Evolutionary conservation across 37 sponge, comb jelly and placozoan genomes (phyloP), one percentile per base, ranked within the genome.

Genomic region (Haliclona indistincta): DNA sequence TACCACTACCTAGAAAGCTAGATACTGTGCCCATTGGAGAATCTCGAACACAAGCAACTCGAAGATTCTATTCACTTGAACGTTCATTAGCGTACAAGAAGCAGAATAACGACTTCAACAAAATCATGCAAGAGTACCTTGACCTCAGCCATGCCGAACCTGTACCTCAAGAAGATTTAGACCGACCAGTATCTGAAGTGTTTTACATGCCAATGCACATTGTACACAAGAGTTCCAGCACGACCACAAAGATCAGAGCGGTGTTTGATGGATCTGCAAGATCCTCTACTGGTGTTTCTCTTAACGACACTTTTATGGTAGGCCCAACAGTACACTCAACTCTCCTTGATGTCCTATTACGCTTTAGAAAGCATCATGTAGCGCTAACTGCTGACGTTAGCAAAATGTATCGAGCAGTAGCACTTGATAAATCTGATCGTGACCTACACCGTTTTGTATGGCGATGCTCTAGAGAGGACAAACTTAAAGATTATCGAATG

Each of bases 161-260:
- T 41, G 67, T 77, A 6, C 77, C 77, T 17, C 29, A 66, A 67
- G 22, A 19, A n/a, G 77, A 77, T 5, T 6, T 77, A 40, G n/a
- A 64, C 32, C 64, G 66, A 34, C 55, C 77, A 23, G 4, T 32
- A 11, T 29, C 19, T 11, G 39, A 65, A 8, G 55, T 52, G 13
- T 65, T 77, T 67, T 77, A 77, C 52, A 19, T 65, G 32, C 77
- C 77, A 54, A 77, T 77, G 77, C 77, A 77, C 15, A 55, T 41
- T 11, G 67, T 65, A 13, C 17, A 35, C 37, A 65, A 65, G 67
- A 56, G 66, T n/a, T 64, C 66, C 20, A 77, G 77, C 39, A 66
- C 49, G 5, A 77, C 77, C 6, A 77, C 77, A 20, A 77, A 77
- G 40, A 5, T 68, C 25, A 20, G 51, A 19, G 69, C 69, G 8